Base-by-base conservation (phyloP, 2,113 vertebrate species). In the Amphilophus citrinellus region DNA sequence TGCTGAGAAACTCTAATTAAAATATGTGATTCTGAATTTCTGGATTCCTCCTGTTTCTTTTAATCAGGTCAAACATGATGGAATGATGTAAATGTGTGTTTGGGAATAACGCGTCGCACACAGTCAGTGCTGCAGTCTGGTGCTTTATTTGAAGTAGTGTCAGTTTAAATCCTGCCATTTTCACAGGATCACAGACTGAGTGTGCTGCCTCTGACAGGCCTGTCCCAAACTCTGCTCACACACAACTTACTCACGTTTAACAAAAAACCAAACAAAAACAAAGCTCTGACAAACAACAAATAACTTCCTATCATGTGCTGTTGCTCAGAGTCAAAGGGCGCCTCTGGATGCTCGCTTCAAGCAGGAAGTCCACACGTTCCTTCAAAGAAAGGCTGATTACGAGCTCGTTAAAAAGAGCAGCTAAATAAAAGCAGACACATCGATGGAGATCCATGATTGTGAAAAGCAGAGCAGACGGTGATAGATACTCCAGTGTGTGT, bases 71-170 rank as follows among this genome's bases (percentile, higher is more conserved):
- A 60, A 27, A 35, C 35, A 60, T 11, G 35, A 60, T 27, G n/a
- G 53, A 13, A 42, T 10, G 17, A 18, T 44, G 22, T 9, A 60
- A 62, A 61, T 50, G 24, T 20, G 66, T 50, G 42, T 61, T 44
- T 27, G 7, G 6, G 10, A 80, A 81, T 32, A 68, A 82, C 0
- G 30, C 3, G 5, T 18, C 50, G 10, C 22, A 71, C 79, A 59
- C 42, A 24, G 6, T 47, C 35, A 53, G 22, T 11, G 66, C 71
- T 75, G 65, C 75, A 84, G 53, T 65, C 27, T 71, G 73, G 42
- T 65, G 58, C 37, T 92, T 92, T 90, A 88, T 88, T 91, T 82
- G 53, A 88, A 87, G 82, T 53, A 62, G 42, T 50, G 71, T 80
- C 61, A 68, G 60, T 37, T 47, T 81, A 63, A 77, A 68, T 32